phyloP scores from a whole-genome alignment of 1,140 invertebrate species.

The Holcopasites calliopsidis region DNA sequence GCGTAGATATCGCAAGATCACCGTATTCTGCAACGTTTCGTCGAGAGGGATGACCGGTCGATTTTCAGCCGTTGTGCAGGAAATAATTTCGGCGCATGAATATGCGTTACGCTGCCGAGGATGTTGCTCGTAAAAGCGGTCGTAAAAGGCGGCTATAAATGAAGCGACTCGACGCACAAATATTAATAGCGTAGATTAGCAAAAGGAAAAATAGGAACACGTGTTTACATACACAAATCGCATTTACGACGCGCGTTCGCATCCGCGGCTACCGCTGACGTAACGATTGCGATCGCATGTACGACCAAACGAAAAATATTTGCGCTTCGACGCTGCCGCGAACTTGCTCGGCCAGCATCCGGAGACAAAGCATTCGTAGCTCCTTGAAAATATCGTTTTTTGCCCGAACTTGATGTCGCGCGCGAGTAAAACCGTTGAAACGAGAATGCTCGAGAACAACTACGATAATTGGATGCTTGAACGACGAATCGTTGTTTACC shows the following conservation, averaged over 20 bases:
- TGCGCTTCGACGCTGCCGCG: not conserved
- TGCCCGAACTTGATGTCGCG: not conserved
- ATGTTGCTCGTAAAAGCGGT: constrained; percentile 23
- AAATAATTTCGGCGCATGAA: constrained; percentile 6
- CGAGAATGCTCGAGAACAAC: not conserved
- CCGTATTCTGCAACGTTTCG: no score
- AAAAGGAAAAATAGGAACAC: constrained; percentile 32
- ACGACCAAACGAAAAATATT: constrained; percentile 24
- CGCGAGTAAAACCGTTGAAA: not conserved
- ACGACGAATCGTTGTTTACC: constrained; percentile 3
- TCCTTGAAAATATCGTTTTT: not conserved
- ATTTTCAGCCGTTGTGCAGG: no score
- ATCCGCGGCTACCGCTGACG: constrained; percentile 19
- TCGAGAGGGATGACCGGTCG: no score
- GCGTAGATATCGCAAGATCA: no score
- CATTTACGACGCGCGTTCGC: constrained; percentile 16
- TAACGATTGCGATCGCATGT: not conserved
- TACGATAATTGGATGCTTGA: not conserved
- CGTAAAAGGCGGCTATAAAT: constrained; percentile 31
- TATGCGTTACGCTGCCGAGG: not conserved
- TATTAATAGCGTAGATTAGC: constrained; percentile 38
- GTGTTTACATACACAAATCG: constrained; percentile 34
- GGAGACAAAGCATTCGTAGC: no score
- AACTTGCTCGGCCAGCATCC: not conserved
- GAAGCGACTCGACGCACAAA: constrained; percentile 15